Base-by-base conservation (phyloP, 2,113 vertebrate species). In the Epinephelus cyanopodus region DNA sequence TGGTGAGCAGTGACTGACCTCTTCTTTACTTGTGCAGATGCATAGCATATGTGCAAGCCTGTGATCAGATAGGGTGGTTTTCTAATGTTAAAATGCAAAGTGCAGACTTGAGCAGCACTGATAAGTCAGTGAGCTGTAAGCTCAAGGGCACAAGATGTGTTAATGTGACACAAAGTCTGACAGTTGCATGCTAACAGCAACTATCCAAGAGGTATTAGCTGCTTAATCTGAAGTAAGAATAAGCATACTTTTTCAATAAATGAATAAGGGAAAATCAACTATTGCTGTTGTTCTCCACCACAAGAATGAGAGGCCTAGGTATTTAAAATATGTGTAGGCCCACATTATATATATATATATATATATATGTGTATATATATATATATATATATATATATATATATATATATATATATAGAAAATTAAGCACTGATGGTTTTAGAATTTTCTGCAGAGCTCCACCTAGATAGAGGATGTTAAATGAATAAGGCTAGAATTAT, bases 1-100 rank as follows among this genome's bases (percentile, higher is more conserved):
- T 37, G 64, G 60, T 72, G 48, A 75, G 65, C 66, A 67, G 74
- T 50, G 65, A 58, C 33, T 62, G 48, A 69, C 29, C 68, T 23
- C 23, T 45, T 54, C 21, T 45, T 54, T 57, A 82, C 45, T 63
- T 56, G 57, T 54, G 53, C 27, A 52, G 69, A 82, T 79, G 42
- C 73, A 19, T 74, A 69, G 37, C 69, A 80, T 57, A 17, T 56
- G 33, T 56, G 14, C 18, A 17, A 70, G 12, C 13, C 48, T 63
- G 63, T 71, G 39, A 71, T 67, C 52, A 39, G 37, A 58, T 2
- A 15, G 1, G 18, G 19, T 19, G n/a, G 27, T 57, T 85, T 65
- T 33, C 29, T 53, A 50, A 81, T 3, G 57, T 8, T 85, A 5
- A 25, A 37, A 74, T 69, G 12, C 29, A 74, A 19, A 68, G 14